Conservation (phyloP, 2,113 vertebrate species). For the Misgurnus anguillicaudatus region DNA sequence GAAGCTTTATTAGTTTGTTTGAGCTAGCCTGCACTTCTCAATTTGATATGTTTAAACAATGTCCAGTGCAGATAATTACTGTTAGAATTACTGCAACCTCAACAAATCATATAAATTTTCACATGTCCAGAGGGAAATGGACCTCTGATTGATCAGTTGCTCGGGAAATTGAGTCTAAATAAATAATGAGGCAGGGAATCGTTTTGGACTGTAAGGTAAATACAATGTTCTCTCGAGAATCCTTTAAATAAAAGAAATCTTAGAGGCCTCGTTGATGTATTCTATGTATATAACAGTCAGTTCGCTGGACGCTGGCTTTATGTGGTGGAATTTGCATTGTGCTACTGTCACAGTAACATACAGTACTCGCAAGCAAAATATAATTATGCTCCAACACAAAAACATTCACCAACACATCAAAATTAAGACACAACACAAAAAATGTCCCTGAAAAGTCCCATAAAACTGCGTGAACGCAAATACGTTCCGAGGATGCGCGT, state of each 20-base stretch:
- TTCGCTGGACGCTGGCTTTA: background rate
- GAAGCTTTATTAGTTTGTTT: slow-evolving; percentile 36
- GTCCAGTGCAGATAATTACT: slow-evolving; percentile 47
- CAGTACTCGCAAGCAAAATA: too few species aligned
- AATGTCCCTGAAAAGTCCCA: too few species aligned
- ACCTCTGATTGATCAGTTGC: slow-evolving; percentile 44
- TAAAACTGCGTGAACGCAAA: too few species aligned
- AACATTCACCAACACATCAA: too few species aligned
- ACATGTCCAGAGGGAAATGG: slow-evolving; percentile 45
- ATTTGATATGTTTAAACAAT: slow-evolving; percentile 39
- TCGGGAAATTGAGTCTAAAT: slow-evolving; percentile 49
- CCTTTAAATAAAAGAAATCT: slow-evolving; percentile 20
- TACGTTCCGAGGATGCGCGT: too few species aligned
- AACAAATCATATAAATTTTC: slow-evolving; percentile 52
- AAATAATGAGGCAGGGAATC: slow-evolving; percentile 42
- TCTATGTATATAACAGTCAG: slow-evolving; percentile 12
- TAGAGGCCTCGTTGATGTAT: slow-evolving; percentile 17
- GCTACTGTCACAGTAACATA: background rate
- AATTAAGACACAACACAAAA: too few species aligned
- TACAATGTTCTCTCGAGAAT: slow-evolving; percentile 20
- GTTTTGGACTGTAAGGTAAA: slow-evolving; percentile 42
- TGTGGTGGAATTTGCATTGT: background rate
- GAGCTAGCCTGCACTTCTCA: slow-evolving; percentile 24
- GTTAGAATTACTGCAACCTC: slow-evolving; percentile 26
- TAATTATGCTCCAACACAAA: too few species aligned